Conservation (phyloP, 2,797 vertebrate species). For the Anisognathus igniventris region DNA sequence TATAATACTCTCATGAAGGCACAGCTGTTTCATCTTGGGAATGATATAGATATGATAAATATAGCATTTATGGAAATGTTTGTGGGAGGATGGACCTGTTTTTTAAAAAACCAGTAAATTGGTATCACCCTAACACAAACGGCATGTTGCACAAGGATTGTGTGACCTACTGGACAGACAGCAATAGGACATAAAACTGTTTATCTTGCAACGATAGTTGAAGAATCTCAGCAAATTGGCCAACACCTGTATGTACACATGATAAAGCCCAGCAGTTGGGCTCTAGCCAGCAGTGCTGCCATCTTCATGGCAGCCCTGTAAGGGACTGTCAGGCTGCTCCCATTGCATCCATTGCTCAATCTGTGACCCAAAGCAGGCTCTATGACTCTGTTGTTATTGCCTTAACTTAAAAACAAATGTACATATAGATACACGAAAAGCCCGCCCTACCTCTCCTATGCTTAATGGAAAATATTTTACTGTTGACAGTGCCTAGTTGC, state of each 20-base stretch:
- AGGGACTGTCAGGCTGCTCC: not conserved
- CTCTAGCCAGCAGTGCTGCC: not conserved
- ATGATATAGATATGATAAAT: no score
- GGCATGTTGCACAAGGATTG: fast-evolving
- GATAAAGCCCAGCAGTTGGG: not conserved
- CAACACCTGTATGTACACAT: not conserved
- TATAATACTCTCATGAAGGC: not conserved
- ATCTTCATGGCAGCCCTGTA: not conserved
- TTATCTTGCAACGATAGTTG: not conserved
- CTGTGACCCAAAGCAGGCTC: not conserved
- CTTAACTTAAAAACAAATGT: not conserved
- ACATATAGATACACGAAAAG: not conserved
- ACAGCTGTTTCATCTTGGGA: not conserved
- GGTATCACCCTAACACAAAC: not conserved
- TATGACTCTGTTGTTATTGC: not conserved
- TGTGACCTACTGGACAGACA: not conserved
- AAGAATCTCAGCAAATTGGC: not conserved
- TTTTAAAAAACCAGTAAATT: not conserved
- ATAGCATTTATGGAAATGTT: fast-evolving
- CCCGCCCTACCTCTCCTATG: not conserved
- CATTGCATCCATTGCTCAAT: not conserved
- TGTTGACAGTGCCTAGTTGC: not conserved
- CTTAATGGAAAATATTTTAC: not conserved
- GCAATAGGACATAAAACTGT: not conserved
- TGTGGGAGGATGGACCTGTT: not conserved